Evolutionary conservation across 2,888 invertebrate species (phyloP), one percentile per base, ranked within the genome.

Genomic region (Marasmarcha lunaedactyla): DNA sequence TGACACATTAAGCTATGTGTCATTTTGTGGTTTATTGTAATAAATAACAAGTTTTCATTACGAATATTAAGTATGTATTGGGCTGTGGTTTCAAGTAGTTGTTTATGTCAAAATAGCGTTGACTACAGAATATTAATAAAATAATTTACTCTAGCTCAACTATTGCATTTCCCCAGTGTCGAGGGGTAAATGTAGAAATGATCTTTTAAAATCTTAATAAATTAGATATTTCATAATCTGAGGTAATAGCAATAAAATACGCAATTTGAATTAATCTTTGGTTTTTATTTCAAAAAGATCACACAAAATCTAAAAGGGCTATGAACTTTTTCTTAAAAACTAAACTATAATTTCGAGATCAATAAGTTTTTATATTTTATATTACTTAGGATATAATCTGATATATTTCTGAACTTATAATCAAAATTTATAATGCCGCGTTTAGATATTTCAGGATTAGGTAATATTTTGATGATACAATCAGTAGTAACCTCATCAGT

Each of bases 261-360:
- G 14, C 26, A 27, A 37, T 27, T 37, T 10, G 10, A 37, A 30
- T 30, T 14, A 37, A 27, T n/a, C 27, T 37, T 30, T 26, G 27
- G 13, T 37, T 37, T 37, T 37, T 37, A 37, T 37, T 37, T 37
- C 37, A 37, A 37, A 13, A 30, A 30, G 37, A 37, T 37, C 37
- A 30, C 13, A 37, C 15, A 15, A 37, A 30, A 37, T 10, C 30
- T 30, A 27, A 13, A 12, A 37, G 27, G 30, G 27, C 12, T 37
- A 37, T 37, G 30, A 37, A 37, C 37, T 37, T 37, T 37, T 37
- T 30, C 30, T 30, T 30, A 37, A n/a, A 30, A 14, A 30, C 13
- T 37, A 27, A 4, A 37, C 7, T 20, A 20, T 20, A 20, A 20
- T 20, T 20, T 7, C 7, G 20, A 20, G 20, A 20, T 20, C 20